phyloP scores from a whole-genome alignment of 2,113 vertebrate species.

The Hystrix brachyura region DNA sequence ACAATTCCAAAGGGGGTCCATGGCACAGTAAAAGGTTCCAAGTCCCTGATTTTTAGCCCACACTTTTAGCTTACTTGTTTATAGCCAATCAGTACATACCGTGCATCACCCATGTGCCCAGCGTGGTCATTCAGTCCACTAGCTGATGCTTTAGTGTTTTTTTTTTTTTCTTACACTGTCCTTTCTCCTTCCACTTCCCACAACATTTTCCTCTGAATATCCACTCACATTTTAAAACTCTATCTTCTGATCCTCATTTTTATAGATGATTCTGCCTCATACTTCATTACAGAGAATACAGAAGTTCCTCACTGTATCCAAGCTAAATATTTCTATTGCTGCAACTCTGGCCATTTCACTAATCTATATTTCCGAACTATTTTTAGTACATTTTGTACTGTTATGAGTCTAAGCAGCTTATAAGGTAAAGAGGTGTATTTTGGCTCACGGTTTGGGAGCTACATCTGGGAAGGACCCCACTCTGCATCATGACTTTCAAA shows the following conservation, averaged over 20 bases:
- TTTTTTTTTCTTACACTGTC: not conserved
- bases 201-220: not conserved
- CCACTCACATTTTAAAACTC: not conserved
- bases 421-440: no score
- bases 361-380: not conserved
- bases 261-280: not conserved
- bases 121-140: rapidly evolving
- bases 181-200: not conserved
- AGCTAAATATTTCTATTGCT: not conserved
- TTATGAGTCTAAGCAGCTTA: not conserved
- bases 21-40: not conserved
- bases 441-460: not conserved
- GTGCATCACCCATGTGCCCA: no score
- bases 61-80: not conserved
- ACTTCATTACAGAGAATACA: not conserved
- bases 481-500: not conserved
- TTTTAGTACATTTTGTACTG: not conserved
- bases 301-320: not conserved
- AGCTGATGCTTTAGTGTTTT: rapidly evolving
- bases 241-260: not conserved
- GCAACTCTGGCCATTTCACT: not conserved
- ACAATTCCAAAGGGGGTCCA: not conserved
- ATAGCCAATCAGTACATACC: not conserved
- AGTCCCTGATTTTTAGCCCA: not conserved
- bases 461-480: no score